Evolutionary conservation across 1,140 invertebrate genomes (phyloP), one percentile per base, ranked within the genome.

Genomic region (Trachymyrmex septentrionalis): DNA sequence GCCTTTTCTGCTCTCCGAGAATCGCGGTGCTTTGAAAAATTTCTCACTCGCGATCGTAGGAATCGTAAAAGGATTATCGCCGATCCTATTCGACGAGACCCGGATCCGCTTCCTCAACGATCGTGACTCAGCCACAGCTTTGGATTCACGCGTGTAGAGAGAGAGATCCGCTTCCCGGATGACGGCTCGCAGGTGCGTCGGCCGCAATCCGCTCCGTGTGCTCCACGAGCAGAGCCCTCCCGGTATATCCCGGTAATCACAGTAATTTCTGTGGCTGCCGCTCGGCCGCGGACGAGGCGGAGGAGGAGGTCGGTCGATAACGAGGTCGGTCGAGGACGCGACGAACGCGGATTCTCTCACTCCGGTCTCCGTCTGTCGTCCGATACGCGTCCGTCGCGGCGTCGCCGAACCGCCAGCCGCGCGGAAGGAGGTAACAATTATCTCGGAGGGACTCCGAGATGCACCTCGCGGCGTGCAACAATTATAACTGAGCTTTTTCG

Each of bases 401-500:
- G 66, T 73, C 72, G 73, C 55, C 55, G 38, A 14, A 66, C 55
- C 16, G 55, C 5, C 63, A 24, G 53, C 24, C 50, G 86, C 86
- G 81, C 88, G 89, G 86, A 88, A 90, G 88, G 27, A 86, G 82
- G 57, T 67, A 73, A 86, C 89, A 90, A 90, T 90, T 90, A 90
- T 53, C 81, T 53, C 81, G 71, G 34, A 66, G 80, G 88, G 61
- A 78, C 59, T 50, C 59, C 71, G 69, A 81, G 86, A 85, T 90
- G 89, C 91, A 91, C 91, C 93, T 94, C 92, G 94, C 91, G 91
- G 91, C 93, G 92, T 92, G 93, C 91, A 95, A 95, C 95, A 95
- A 95, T 95, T 95, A 95, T 95, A 95, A 95, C 95, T 95, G 95
- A 95, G 94, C 93, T 95, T 95, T 95, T 95, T 95, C 94, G 93